Evolutionary conservation across 2,888 invertebrate species (phyloP), one percentile per base, ranked within the genome.

Genomic region (Agrenia bidenticulata): DNA sequence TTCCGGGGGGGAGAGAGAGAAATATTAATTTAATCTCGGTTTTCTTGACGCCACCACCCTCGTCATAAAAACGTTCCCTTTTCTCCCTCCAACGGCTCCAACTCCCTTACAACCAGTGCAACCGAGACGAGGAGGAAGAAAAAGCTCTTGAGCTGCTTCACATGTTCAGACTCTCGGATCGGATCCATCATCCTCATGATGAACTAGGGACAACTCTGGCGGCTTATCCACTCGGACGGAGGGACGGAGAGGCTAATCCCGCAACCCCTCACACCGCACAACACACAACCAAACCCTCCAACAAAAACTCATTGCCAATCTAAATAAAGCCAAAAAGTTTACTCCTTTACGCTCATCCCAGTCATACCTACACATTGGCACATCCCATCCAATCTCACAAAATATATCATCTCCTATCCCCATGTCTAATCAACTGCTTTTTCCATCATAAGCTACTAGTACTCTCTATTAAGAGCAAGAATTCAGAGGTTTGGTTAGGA

Each of bases 271-370:
- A 32, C 11, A 4, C 32, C 5, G 32, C 32, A 4, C 4, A 32
- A 32, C 4, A 32, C 32, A 11, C 11, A 32, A 11, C 32, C 32
- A 32, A 7, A 11, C 45, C n/a, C 15, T 45, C 39, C 15, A 11
- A 15, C 4, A 45, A 19, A 45, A 17, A 45, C 61, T 17, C 37
- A 61, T 61, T 61, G 61, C 61, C 61, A 61, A 61, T 61, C 61
- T 61, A 61, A 61, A 61, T 61, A 61, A 61, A 61, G n/a, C 61
- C 61, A 61, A 61, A 42, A 61, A 37, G 51, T 51, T 32, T 51
- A 60, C 50, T 60, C 50, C 51, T n/a, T n/a, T n/a, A n/a, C n/a
- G n/a, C n/a, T n/a, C n/a, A n/a, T n/a, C n/a, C n/a, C n/a, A n/a
- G n/a, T n/a, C n/a, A n/a, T n/a, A n/a, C n/a, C n/a, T n/a, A n/a